Conservation (phyloP, 2,888 invertebrate species). For the Alloplasta piceator region DNA sequence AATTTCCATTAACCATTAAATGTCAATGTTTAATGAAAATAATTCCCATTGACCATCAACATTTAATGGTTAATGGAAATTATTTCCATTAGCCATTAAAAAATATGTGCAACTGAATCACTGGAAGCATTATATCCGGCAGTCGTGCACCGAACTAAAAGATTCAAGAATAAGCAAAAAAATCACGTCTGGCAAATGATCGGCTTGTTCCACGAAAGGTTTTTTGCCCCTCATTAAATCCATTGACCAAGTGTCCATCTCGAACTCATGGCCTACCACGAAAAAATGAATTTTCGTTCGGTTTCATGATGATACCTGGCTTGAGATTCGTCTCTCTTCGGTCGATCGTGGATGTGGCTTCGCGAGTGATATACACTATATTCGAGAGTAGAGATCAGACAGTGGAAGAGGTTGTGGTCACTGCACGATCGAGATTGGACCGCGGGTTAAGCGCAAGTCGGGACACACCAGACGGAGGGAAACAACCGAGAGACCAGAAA, state of each 20-base stretch:
- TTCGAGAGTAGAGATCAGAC: slow-evolving; percentile 1
- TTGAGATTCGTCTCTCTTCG: background rate
- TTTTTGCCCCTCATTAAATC: slow-evolving; percentile 34
- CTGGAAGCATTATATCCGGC: no score
- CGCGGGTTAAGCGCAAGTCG: background rate
- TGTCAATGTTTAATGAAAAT: no score
- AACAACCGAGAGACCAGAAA: background rate
- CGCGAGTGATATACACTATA: slow-evolving; percentile 46
- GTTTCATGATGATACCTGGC: slow-evolving; percentile 21
- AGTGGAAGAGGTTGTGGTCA: slow-evolving; percentile 28
- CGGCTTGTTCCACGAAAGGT: slow-evolving; percentile 35
- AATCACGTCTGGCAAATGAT: slow-evolving; percentile 17
- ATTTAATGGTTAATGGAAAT: no score
- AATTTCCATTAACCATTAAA: no score
- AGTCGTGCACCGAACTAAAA: no score
- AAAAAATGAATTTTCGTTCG: slow-evolving; percentile 8
- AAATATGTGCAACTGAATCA: no score
- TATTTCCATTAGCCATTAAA: no score
- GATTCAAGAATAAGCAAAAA: slow-evolving; percentile 7
- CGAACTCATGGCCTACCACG: background rate
- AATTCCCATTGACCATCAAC: no score
- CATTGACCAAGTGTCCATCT: slow-evolving; percentile 23
- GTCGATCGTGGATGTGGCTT: slow-evolving; percentile 16
- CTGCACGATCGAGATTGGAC: background rate
- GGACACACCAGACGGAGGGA: slow-evolving; percentile 1